Evolutionary conservation across 2,797 vertebrate species (phyloP).

Genomic region (Pelobates cultripes): DNA sequence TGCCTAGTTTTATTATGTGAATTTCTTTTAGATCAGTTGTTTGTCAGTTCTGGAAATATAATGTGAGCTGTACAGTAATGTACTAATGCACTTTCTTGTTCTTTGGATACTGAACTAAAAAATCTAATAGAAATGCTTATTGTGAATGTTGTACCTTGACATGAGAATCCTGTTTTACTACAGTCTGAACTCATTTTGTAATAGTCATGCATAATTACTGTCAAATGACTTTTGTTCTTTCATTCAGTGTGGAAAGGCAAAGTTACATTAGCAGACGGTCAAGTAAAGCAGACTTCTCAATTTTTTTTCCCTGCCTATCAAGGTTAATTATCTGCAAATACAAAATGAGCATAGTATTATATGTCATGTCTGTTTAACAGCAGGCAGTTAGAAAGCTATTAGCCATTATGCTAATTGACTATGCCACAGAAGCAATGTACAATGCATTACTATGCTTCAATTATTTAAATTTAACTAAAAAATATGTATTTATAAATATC

Average conservation of each 20-base stretch:
- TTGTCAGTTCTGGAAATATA: neutral
- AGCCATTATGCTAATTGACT: conserved; percentile 32
- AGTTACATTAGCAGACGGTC: conserved; percentile 45
- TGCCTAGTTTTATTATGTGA: neutral
- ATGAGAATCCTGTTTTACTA: conserved; percentile 46
- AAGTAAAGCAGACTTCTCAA: conserved; percentile 44
- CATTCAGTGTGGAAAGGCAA: conserved; percentile 30
- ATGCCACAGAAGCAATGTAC: neutral
- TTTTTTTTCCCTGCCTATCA: conserved; percentile 40
- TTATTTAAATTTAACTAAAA: conserved; percentile 1
- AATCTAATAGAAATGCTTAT: conserved; percentile 28
- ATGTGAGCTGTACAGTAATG: neutral
- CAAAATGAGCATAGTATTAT: conserved; percentile 49
- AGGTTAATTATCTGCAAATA: conserved; percentile 56
- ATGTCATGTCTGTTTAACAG: conserved; percentile 53
- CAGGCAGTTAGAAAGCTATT: conserved; percentile 50
- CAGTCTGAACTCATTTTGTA: conserved; percentile 38
- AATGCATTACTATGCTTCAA: conserved; percentile 22
- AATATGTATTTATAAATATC: too few species aligned
- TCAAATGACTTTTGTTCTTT: conserved; percentile 49
- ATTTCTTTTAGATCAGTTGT: neutral
- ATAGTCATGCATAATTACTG: conserved; percentile 52
- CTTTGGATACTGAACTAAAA: neutral
- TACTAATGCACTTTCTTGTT: neutral
- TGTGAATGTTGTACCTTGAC: conserved; percentile 42